Base-by-base conservation (phyloP, 1,140 invertebrate genomes). In the Drosophila albomicans region DNA sequence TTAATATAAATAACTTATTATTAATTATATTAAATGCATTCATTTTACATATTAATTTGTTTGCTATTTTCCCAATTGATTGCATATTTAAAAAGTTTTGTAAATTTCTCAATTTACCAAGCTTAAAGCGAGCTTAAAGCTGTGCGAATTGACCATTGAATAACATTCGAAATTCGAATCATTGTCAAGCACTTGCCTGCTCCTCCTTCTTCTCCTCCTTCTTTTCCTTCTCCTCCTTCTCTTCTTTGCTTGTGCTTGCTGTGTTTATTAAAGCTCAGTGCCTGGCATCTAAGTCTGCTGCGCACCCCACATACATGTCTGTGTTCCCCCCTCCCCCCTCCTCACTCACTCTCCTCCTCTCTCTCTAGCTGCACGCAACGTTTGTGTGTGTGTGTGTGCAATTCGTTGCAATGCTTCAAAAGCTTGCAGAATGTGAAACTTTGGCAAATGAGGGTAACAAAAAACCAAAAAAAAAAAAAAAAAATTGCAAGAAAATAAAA, bases 341-440 rank as follows among this genome's bases (percentile, higher is more conserved):
- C n/a, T n/a, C n/a, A n/a, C n/a, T n/a, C n/a, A n/a, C n/a, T n/a
- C n/a, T n/a, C n/a, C n/a, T n/a, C n/a, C n/a, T 11, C 46, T 10
- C 13, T 25, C 6, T 13, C 11, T 15, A 3, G 11, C 6, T 11
- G 20, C 25, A 56, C 25, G 28, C 28, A 51, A 20, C 45, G 25
- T 6, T 25, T 65, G 30, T 64, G 62, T 65, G 49, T 54, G 49
- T 67, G 46, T 59, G 57, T 62, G 48, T 70, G 58, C 58, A 70
- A 32, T 49, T 62, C 67, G 58, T 63, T 73, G 70, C 70, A 73
- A 54, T 65, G 70, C 70, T 68, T 73, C 64, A 59, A 67, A 54
- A 54, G 51, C 51, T 54, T 30, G 58, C 20, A 54, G 49, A 52
- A 69, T 57, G 58, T 35, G 56, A 68, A 69, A 68, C 57, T 52